Base-by-base conservation (phyloP, 2,113 vertebrate genomes). In the Lophochroa leadbeateri region DNA sequence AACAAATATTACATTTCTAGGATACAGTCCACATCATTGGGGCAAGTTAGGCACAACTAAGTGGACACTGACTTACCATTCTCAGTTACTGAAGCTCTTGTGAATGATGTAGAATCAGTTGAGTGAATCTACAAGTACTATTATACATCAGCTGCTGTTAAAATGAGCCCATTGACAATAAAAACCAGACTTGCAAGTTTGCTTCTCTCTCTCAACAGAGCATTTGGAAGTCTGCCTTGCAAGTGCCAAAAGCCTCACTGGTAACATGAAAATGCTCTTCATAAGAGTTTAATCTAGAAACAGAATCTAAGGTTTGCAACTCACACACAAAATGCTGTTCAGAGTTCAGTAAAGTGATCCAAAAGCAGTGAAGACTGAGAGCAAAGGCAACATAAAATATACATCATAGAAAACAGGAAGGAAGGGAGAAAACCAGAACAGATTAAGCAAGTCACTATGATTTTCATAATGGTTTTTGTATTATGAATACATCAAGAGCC, bases 321-420 rank as follows among this genome's bases (percentile, higher is more conserved):
- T 89, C 77, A 9, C 82, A 96, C 75, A 49, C 25, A 88, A 96
- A 96, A 60, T 41, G 63, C 69, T 55, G 25, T 63, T 81, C 29
- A 44, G 82, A 70, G 60, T 69, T 95, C 77, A 88, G 67, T 25
- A 67, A 95, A 94, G 68, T 33, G 78, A 91, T 77, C 41, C 14
- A 8, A 82, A 97, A 95, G 82, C 10, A 11, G 86, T 65, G 71
- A 71, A 44, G 55, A 95, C 33, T 49, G n/a, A 95, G 74, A 86
- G 88, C 37, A 82, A 97, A 96, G 76, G 49, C 53, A 94, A 35
- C 47, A 92, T 92, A 74, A 93, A 96, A 94, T 93, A 96, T 71
- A 94, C 47, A 89, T 78, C 93, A 95, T 3, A 94, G 64, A 39
- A 70, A 92, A 92, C 41, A 55, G 79, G 92, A 64, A 79, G 65